Evolutionary conservation across 2,113 vertebrate genomes (phyloP), one percentile per base, ranked within the genome.

Genomic region (Petroica traversi): DNA sequence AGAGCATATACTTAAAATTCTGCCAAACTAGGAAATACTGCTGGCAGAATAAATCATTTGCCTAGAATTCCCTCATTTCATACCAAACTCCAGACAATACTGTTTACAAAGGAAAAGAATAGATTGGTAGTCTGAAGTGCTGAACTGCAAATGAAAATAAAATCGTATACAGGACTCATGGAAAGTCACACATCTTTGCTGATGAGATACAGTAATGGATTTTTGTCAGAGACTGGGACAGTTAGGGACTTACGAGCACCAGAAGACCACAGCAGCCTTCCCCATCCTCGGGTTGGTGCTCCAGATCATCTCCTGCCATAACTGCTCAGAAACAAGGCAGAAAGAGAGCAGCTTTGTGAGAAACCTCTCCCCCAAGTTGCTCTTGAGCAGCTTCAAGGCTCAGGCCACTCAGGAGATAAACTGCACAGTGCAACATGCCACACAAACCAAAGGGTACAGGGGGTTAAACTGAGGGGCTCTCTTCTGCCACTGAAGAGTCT

Each of bases 381-480:
- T n/a, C 3, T n/a, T n/a, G n/a, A n/a, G n/a, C n/a, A n/a, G n/a
- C n/a, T n/a, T n/a, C 3, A 4, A 49, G 20, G 23, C 23, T 87
- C 23, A 51, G 45, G 13, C 10, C 0, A 0, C 14, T 49, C 18
- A 3, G 9, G 28, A 34, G 8, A 40, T 2, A 64, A 57, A 24
- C 5, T 19, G 12, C 11, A 4, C 23, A 29, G 13, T 52, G 33
- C 3, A 1, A 38, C 6, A 22, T 36, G n/a, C 12, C 24, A 36
- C 58, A 57, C 26, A 52, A 68, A 59, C 26, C 19, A 51, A 80
- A 55, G 5, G 3, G 16, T 46, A 23, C 26, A 52, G 36, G 14
- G 3, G 3, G 33, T 77, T 77, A 43, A 57, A 75, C 4, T 16
- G 6, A 88, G 84, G 12, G 23, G 23, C 6, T 74, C 36, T 51